phyloP scores from a whole-genome alignment of 2,113 vertebrate genomes.

The Nicator chloris region DNA sequence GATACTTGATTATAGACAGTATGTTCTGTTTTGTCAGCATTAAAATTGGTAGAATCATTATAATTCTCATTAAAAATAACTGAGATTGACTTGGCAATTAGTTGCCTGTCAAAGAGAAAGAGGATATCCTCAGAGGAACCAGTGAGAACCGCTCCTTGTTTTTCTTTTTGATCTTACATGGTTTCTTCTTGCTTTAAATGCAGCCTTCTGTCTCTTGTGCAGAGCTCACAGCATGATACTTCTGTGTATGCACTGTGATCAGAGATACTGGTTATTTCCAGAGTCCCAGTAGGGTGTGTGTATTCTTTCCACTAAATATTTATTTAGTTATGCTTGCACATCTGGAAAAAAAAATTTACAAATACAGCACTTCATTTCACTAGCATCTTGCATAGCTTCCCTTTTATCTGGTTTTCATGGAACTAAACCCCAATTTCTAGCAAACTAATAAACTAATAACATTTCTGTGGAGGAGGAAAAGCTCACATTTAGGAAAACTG shows the following conservation, averaged over 20 bases:
- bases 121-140: slow-evolving; percentile 13
- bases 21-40: neutral
- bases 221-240: neutral
- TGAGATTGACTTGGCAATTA: neutral
- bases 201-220: neutral
- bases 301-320: slow-evolving; percentile 23
- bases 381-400: neutral
- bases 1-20: neutral
- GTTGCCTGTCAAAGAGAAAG: neutral
- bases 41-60: neutral
- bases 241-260: neutral
- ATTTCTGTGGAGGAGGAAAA: neutral
- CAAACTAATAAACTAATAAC: neutral
- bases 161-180: slow-evolving; percentile 27
- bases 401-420: neutral
- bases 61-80: slow-evolving; percentile 15
- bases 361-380: neutral
- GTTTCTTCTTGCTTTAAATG: slow-evolving; percentile 8
- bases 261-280: slow-evolving; percentile 16
- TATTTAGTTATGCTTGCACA: slow-evolving; percentile 17
- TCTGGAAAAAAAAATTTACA: neutral
- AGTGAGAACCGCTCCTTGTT: neutral
- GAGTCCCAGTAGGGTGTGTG: neutral
- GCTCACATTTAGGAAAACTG: neutral
- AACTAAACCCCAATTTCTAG: neutral